Evolutionary conservation across 2,113 vertebrate genomes (phyloP), one percentile per base, ranked within the genome.

Genomic region (Candoia aspera): DNA sequence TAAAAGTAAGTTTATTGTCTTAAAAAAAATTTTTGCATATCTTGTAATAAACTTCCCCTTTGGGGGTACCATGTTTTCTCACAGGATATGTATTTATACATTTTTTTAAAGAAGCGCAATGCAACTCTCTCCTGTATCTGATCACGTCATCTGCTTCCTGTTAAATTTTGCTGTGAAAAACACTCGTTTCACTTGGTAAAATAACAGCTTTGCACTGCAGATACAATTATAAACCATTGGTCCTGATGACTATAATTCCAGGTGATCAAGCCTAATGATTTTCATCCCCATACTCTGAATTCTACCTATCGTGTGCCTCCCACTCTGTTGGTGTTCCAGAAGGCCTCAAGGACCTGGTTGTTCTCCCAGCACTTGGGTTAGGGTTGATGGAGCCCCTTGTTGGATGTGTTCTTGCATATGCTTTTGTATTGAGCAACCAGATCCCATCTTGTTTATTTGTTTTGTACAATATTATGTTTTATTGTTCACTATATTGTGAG

Each of bases 181-280:
- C 2, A 24, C 8, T 33, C 4, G 2, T 13, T 86, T 55, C 57
- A 49, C 33, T 8, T n/a, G 2, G 21, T 46, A 46, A 33, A 13
- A 26, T 64, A 21, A 86, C 2, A 26, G 73, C 17, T 90, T 15
- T 84, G 53, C 12, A 57, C n/a, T 29, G 26, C 8, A 55, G 29
- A 29, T 87, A 87, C 8, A 58, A 57, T 33, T 37, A 33, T 8
- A 88, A 62, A 88, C 58, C 86, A 92, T 0, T 91, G 94, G 92
- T 94, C 46, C 83, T 95, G 26, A 79, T 55, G 60, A 83, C 23
- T 92, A 88, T n/a, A 79, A 54, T 9, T 84, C 58, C 13, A 68
- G 26, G 6, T 84, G 89, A 29, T 93, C 83, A 87, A 24, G 84
- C 6, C 58, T 90, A 90, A 83, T 87, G 68, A 1, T 73, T 88